Evolutionary conservation across 2,888 invertebrate species (phyloP).

Genomic region (Melieria omissa): DNA sequence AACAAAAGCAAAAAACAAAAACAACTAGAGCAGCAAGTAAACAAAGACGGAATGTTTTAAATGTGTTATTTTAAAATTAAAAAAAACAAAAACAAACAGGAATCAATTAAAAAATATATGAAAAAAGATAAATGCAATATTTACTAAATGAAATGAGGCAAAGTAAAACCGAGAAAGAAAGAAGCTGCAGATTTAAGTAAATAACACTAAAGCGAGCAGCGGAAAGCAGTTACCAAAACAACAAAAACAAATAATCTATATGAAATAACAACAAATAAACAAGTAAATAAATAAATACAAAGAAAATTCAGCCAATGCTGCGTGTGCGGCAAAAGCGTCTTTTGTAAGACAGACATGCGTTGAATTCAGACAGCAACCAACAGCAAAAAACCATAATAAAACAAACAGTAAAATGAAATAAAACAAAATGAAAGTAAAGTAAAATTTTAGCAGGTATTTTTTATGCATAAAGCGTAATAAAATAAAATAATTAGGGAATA

Average conservation of each 20-base stretch:
- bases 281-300: constrained; percentile 22
- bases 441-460: constrained; percentile 25
- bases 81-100: constrained; percentile 18
- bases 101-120: constrained; percentile 36
- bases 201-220: constrained; percentile 30
- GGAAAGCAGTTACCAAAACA: constrained; percentile 47
- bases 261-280: constrained; percentile 27
- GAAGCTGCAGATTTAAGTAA: constrained; percentile 31
- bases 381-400: constrained; percentile 5
- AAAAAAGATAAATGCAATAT: constrained; percentile 43
- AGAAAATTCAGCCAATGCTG: background rate
- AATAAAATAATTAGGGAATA: constrained; percentile 39
- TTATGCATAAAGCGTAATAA: constrained; percentile 23
- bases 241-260: constrained; percentile 26
- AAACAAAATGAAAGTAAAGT: constrained; percentile 13
- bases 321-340: constrained; percentile 12
- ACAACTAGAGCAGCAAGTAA: constrained; percentile 29
- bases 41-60: constrained; percentile 15
- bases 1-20: constrained; percentile 17
- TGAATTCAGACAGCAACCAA: constrained; percentile 27
- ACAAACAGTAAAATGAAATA: background rate
- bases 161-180: constrained; percentile 13
- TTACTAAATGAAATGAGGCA: constrained; percentile 33
- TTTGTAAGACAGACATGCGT: background rate
- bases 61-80: constrained; percentile 44